Percentiles rank a stretch among this genome's conserved stretches.
Conservation (phyloP, 1,140 invertebrate species). For the Hypsibius dujardini region DNA sequence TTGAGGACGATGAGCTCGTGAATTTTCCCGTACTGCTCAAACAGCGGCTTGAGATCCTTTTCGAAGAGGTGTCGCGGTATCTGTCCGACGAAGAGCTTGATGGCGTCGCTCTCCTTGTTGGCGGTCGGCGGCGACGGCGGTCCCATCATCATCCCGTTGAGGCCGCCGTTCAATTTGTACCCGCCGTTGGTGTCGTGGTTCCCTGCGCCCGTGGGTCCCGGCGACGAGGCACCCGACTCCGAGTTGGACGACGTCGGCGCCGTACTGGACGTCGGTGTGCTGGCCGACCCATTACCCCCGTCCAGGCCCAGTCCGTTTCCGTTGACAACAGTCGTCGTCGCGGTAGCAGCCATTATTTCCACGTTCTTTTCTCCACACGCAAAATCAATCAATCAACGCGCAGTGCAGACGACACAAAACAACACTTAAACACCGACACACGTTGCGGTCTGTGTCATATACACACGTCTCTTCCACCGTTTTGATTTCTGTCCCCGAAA, state of each 20-base stretch:
- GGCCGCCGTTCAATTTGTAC: neutral
- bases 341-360: no score
- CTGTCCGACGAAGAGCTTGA: constrained; percentile 79
- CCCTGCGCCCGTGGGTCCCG: neutral
- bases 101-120: constrained; percentile 41
- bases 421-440: no score
- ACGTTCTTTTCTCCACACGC: no score
- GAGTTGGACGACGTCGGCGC: neutral
- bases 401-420: no score
- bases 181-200: neutral
- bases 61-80: constrained; percentile 76
- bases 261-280: neutral
- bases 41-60: constrained; percentile 67
- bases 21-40: constrained; percentile 79
- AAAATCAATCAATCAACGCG: no score
- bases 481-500: no score
- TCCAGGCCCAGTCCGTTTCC: neutral
- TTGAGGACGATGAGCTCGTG: constrained; percentile 81
- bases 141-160: constrained; percentile 24
- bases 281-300: no score
- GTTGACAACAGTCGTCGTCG: no score
- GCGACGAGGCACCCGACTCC: constrained; percentile 2
- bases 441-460: no score
- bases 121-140: neutral
- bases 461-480: no score